phyloP scores from a whole-genome alignment of 1,140 invertebrate genomes.

The Mercenaria mercenaria region DNA sequence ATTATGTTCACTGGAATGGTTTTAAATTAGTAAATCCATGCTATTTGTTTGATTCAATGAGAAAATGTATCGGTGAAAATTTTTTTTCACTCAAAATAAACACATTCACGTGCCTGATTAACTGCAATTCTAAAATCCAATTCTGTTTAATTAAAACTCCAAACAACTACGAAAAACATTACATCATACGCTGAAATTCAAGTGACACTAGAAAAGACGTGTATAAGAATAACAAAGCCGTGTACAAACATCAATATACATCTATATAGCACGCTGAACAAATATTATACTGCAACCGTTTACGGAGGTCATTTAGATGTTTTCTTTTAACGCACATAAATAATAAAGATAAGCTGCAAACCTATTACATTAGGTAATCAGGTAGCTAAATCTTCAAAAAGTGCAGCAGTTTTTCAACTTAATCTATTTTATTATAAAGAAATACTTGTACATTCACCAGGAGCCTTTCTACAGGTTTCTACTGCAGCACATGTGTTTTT shows the following conservation, averaged over 20 bases:
- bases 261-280: not conserved
- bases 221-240: not conserved
- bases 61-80: too few relatives aligned
- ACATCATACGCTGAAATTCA: not conserved
- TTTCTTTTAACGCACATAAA: not conserved
- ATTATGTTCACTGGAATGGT: too few relatives aligned
- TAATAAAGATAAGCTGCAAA: not conserved
- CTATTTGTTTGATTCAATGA: too few relatives aligned
- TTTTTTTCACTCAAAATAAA: too few relatives aligned
- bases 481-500: not conserved
- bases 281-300: not conserved
- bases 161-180: not conserved
- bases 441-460: too few relatives aligned
- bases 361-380: not conserved
- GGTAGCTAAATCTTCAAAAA: not conserved
- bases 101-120: too few relatives aligned
- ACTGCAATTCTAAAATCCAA: too few relatives aligned
- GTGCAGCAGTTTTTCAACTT: not conserved
- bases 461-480: not conserved
- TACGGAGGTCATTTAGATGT: too few relatives aligned
- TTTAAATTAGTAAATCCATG: too few relatives aligned
- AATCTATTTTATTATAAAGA: slow-evolving; percentile 5
- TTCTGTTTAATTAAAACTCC: not conserved
- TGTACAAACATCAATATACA: not conserved
- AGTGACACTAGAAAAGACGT: not conserved